phyloP scores from a whole-genome alignment of 2,888 invertebrate species.

The Eupithecia subfuscata region DNA sequence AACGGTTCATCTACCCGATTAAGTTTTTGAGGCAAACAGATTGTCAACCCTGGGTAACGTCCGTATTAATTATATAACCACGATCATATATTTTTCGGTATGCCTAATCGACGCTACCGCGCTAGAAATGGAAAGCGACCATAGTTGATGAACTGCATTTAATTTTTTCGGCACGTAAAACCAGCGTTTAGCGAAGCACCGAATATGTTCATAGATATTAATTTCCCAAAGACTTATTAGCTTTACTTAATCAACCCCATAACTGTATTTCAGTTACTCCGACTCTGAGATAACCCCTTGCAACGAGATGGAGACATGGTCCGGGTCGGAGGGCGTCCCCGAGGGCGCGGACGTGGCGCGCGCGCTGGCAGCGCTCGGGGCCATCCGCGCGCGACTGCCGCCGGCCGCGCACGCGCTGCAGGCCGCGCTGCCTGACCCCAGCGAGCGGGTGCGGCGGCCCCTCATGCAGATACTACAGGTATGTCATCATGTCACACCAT shows the following conservation, averaged over 20 bases:
- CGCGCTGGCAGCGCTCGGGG: conserved; percentile 70
- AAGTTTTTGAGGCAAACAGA: no score
- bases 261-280: not conserved
- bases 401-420: conserved; percentile 55
- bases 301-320: conserved; percentile 28
- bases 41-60: no score
- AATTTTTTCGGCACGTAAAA: no score
- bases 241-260: not conserved
- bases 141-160: no score
- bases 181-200: no score
- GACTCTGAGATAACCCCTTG: conserved; percentile 30
- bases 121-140: no score
- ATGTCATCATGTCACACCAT: not conserved
- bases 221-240: no score
- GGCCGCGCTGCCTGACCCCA: conserved; percentile 44
- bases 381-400: conserved; percentile 62
- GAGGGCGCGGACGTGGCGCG: conserved; percentile 77
- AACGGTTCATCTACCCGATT: no score
- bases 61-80: no score
- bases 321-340: conserved; percentile 45
- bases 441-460: conserved; percentile 53
- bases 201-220: no score
- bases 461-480: conserved; percentile 69
- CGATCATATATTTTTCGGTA: no score
- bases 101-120: no score